Base-by-base conservation (phyloP, 37 sponge, comb jelly and placozoan genomes). In the Mnemiopsis leidyi region DNA sequence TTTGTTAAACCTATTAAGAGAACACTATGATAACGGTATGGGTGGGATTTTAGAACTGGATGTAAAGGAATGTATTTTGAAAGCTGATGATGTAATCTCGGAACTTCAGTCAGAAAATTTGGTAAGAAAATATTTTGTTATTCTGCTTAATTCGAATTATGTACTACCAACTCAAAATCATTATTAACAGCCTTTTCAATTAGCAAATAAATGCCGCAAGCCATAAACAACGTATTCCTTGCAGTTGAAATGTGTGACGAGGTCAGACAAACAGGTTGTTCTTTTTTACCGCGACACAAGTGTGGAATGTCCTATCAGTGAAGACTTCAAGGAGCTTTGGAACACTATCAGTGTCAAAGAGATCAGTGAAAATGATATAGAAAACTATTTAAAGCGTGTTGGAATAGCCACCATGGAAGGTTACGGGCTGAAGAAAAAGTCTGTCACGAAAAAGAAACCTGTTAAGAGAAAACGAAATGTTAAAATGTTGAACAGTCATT, bases 11-110 rank as follows among this genome's bases (percentile, higher is more conserved):
- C 13, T 85, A n/a, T 40, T 85, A 23, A 85, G 90, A 85, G 90
- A 85, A 40, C 90, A 85, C 29, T 85, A 85, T 85, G 90, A 85
- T 38, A 85, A 38, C 39, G 90, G 90, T 9, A 85, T 85, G 90
- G 90, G 90, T 40, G 90, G 90, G 0, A 23, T 85, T 3, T 5
- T 85, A 3, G 90, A 85, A 85, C 38, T 21, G 39, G 90, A 85
- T 85, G 90, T 85, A 3, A 85, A 33, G 26, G 90, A 85, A 39
- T 85, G 90, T 39, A 23, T 85, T 26, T 23, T 85, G 39, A 85
- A 85, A 39, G 38, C 40, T 32, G 90, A 85, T 0, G 90, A 85
- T 39, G 61, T 85, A 24, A 18, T 85, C 20, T 18, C 33, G 2
- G 90, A 85, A 33, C 61, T 85, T 2, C 38, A 28, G 16, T 40